Evolutionary conservation across 2,113 vertebrate genomes (phyloP), one percentile per base, ranked within the genome.

Genomic region (Pogonocichla stellata): DNA sequence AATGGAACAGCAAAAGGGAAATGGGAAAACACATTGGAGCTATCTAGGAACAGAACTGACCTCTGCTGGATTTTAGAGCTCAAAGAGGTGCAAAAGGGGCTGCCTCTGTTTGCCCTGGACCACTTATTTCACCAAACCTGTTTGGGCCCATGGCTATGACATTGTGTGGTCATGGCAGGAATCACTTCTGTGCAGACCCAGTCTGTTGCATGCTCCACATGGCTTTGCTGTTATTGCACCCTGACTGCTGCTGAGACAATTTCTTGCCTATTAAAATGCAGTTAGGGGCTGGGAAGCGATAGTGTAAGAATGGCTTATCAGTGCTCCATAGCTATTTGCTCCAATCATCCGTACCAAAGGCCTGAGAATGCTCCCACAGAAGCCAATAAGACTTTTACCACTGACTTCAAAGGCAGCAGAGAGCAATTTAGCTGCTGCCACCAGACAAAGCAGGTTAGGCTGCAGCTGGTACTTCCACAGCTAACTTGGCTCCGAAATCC

Each of bases 221-320:
- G 80, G 75, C 72, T 88, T 84, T 96, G 94, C 93, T 95, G 71
- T 96, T 96, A 96, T 92, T 97, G 95, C 72, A 86, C 95, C 90
- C 94, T 86, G 92, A 80, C 93, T 95, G 92, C 93, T 92, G 86
- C 96, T 95, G 94, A 97, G 94, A 96, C 95, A 94, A 96, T 96
- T 96, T 97, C 95, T 97, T 97, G 93, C 95, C 95, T 95, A 96
- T 95, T 97, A 96, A 97, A 97, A 96, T 81, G 94, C 93, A 96
- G 92, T 96, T 96, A 96, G 0, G 8, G 90, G 86, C 86, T 84
- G 83, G 94, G 88, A 96, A 86, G 90, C 5, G 22, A 74, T 86
- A 88, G 74, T 47, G 45, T 88, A 95, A 88, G 96, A 91, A 90
- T 88, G 80, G 92, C 90, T 96, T 96, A 94, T 96, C 93, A 86